phyloP scores from a whole-genome alignment of 2,113 vertebrate species.

The Neolamprologus ventralis region DNA sequence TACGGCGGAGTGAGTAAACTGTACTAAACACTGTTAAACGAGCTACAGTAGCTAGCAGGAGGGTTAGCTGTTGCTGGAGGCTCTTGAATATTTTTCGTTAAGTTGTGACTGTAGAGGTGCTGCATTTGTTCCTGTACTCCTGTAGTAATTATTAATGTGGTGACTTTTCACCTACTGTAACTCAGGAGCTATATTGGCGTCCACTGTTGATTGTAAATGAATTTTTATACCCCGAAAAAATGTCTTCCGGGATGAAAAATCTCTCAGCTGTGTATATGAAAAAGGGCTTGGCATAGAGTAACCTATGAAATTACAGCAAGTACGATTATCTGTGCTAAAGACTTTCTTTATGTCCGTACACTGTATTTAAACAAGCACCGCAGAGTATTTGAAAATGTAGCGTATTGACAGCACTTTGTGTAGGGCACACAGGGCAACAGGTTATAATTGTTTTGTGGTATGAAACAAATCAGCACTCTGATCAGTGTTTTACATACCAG shows the following conservation, averaged over 20 bases:
- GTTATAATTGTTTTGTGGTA: not conserved
- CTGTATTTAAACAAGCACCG: not conserved
- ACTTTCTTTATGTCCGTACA: not conserved
- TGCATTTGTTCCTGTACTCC: not conserved
- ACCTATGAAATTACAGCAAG: not conserved
- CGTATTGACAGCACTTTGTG: not conserved
- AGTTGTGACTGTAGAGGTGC: not conserved
- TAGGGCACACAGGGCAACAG: not conserved
- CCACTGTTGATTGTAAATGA: not conserved
- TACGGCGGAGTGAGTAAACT: conserved; percentile 60
- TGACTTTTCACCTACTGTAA: not conserved
- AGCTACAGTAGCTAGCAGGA: not conserved
- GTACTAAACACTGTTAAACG: not conserved
- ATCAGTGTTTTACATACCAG: not conserved
- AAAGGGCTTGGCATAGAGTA: not conserved
- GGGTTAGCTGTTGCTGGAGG: not conserved
- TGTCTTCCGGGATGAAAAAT: not conserved
- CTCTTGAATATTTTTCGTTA: not conserved
- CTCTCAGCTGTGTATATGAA: not conserved
- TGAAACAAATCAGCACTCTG: not conserved
- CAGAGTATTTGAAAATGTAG: not conserved
- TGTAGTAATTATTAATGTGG: not conserved
- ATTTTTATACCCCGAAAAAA: not conserved
- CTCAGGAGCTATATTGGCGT: not conserved
- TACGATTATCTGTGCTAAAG: not conserved